Conservation (phyloP, 2,888 invertebrate species). For the Euzetes globulus region DNA sequence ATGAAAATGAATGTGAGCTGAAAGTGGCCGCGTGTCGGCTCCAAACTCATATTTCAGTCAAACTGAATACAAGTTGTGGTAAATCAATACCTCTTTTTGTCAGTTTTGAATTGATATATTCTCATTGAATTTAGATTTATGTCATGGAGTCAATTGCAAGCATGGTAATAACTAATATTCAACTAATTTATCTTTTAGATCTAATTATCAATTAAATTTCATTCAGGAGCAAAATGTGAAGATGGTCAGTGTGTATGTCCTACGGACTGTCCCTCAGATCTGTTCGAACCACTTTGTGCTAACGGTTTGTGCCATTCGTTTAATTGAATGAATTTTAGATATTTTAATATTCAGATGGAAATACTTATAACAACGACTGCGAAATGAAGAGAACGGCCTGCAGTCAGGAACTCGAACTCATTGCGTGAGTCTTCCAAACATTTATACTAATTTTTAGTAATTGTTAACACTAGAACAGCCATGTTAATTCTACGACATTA, state of each 20-base stretch:
- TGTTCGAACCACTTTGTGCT: conserved; percentile 40
- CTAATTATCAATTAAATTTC: background rate
- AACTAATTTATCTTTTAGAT: background rate
- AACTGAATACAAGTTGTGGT: conserved; percentile 74
- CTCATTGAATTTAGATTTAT: conserved; percentile 57
- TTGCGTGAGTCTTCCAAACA: conserved; percentile 46
- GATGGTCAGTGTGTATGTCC: conserved; percentile 79
- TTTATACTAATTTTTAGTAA: too few relatives aligned
- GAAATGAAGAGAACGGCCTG: conserved; percentile 73
- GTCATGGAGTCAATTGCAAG: conserved; percentile 68
- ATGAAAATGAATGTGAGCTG: conserved; percentile 66
- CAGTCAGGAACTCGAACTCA: conserved; percentile 51
- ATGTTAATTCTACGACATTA: too few relatives aligned
- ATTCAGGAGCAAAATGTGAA: conserved; percentile 68
- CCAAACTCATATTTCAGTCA: conserved; percentile 61
- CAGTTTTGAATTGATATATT: background rate
- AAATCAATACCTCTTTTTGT: conserved; percentile 48
- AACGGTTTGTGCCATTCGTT: conserved; percentile 21
- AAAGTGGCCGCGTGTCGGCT: conserved; percentile 68
- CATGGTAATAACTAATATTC: conserved; percentile 54
- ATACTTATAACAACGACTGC: conserved; percentile 74
- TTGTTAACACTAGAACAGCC: too few relatives aligned
- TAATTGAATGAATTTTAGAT: conserved; percentile 12
- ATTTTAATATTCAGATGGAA: conserved; percentile 53
- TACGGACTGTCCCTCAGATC: conserved; percentile 57